Percentiles rank a stretch among this genome's conserved stretches.
phyloP scores from a whole-genome alignment of 1,140 invertebrate species.

The Polyergus mexicanus region DNA sequence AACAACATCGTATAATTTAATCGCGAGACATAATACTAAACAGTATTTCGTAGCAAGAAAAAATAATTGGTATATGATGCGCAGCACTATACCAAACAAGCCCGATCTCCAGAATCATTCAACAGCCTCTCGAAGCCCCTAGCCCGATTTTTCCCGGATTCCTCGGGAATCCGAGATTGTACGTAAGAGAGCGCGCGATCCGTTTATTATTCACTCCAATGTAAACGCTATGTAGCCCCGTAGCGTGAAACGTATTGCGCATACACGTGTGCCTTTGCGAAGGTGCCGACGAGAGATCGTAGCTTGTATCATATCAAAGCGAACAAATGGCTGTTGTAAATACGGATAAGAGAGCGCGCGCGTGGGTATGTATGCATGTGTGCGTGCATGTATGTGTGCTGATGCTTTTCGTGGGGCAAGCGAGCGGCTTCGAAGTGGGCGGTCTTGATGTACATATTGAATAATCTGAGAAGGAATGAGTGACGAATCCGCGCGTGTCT shows the following conservation, averaged over 20 bases:
- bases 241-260: neutral
- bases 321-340: conserved; percentile 64
- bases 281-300: conserved; percentile 49
- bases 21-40: conserved; percentile 30
- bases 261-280: conserved; percentile 46
- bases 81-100: neutral
- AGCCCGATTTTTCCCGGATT: conserved; percentile 16
- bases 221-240: neutral
- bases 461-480: conserved; percentile 28
- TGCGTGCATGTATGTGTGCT: neutral
- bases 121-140: conserved; percentile 43
- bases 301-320: conserved; percentile 53
- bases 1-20: conserved; percentile 3
- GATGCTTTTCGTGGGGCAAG: conserved; percentile 10
- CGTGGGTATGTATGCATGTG: neutral
- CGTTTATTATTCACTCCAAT: neutral
- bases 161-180: conserved; percentile 29
- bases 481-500: conserved; percentile 16
- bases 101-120: conserved; percentile 37
- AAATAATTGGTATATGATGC: neutral
- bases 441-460: conserved; percentile 51
- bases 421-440: conserved; percentile 19
- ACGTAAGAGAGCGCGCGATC: neutral
- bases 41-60: conserved; percentile 2
- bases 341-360: conserved; percentile 27